Evolutionary conservation across 2,797 vertebrate species (phyloP).

Genomic region (Lepidocolaptes lacrymiger): DNA sequence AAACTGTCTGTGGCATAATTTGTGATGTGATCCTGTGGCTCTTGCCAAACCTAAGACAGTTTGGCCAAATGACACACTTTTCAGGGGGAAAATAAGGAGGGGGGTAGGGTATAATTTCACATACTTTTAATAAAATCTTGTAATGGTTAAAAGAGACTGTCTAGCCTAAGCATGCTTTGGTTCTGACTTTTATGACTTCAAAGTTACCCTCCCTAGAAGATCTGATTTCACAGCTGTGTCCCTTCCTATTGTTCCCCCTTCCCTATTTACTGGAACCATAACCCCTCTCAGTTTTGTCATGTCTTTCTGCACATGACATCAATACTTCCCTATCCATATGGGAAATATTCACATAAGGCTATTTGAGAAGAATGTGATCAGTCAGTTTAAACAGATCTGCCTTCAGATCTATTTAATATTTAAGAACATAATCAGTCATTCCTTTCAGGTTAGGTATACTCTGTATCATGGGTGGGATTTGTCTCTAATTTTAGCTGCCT

Average conservation of each 20-base stretch:
- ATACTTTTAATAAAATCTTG: neutral
- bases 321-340: neutral
- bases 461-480: neutral
- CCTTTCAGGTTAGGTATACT: conserved; percentile 21
- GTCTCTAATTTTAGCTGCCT: conserved; percentile 31
- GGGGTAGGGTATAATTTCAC: rapidly evolving
- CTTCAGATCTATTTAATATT: neutral
- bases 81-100: rapidly evolving
- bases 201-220: neutral
- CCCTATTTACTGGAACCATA: neutral
- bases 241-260: neutral
- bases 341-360: neutral
- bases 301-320: neutral
- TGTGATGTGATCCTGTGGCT: neutral
- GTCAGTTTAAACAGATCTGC: conserved; percentile 29
- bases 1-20: neutral
- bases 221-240: neutral
- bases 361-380: neutral
- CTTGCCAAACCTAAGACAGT: neutral
- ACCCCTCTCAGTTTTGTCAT: neutral
- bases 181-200: neutral
- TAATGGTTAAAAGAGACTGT: neutral
- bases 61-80: neutral
- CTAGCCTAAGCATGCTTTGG: neutral
- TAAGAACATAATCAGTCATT: conserved; percentile 4